A percentile compares a stretch with the other conserved stretches of the same genome.
These are phyloP conservation scores for Gambelia wislizenii DNA, from an alignment of 2,797 vertebrate genomes.

Conservation along the genomic window DNA sequence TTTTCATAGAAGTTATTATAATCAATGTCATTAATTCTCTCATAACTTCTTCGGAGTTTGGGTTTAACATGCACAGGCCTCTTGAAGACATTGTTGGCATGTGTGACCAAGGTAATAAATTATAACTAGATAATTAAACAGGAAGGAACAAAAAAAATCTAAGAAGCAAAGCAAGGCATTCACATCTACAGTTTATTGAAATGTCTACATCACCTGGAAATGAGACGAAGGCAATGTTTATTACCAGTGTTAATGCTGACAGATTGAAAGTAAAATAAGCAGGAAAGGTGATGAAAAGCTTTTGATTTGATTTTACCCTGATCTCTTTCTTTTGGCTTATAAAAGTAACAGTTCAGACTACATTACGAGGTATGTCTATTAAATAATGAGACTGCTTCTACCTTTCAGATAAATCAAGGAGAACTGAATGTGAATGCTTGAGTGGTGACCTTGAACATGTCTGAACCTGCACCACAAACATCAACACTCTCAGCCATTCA, in stretches of 20 bases:
- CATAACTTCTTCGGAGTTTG: slow-evolving; percentile 24
- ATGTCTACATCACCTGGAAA: background rate
- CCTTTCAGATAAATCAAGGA: too few relatives aligned
- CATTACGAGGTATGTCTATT: too few relatives aligned
- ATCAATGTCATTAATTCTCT: slow-evolving; percentile 1
- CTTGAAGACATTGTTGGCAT: background rate
- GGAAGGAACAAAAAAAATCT: background rate
- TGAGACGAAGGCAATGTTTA: background rate
- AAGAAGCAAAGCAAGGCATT: slow-evolving; percentile 34
- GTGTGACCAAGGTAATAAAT: slow-evolving; percentile 8
- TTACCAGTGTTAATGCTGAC: background rate
- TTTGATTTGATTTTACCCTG: slow-evolving; percentile 6
- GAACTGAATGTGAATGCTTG: too few relatives aligned
- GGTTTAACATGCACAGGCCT: background rate
- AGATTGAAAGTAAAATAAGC: slow-evolving; percentile 26
- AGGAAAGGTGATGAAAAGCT: slow-evolving; percentile 31
- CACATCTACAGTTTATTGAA: background rate
- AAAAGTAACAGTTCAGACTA: background rate
- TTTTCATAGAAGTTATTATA: slow-evolving; percentile 32
- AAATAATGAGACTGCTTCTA: too few relatives aligned
- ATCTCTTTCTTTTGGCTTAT: background rate
- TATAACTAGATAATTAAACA: slow-evolving; percentile 38
- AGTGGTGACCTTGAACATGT: too few relatives aligned
- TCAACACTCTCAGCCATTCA: too few relatives aligned
- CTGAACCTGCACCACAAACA: too few relatives aligned